Conservation (phyloP, 1,140 invertebrate genomes). For the Grapholita molesta region DNA sequence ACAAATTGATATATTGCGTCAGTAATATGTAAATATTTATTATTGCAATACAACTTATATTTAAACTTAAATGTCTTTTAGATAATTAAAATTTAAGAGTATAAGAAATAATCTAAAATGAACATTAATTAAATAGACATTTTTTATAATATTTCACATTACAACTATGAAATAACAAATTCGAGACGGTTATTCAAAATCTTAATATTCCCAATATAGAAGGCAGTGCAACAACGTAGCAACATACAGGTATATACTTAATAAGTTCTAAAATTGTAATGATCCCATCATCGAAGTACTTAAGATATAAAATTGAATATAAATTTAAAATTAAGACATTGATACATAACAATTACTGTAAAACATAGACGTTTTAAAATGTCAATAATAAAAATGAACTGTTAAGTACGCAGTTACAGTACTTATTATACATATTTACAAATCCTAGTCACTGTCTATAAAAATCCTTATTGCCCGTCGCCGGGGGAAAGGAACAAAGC, state of each 20-base stretch:
- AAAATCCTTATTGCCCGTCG: neutral
- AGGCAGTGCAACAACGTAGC: neutral
- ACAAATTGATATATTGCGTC: neutral
- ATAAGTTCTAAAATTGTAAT: neutral
- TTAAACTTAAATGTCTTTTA: neutral
- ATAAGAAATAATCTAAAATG: neutral
- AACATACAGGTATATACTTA: neutral
- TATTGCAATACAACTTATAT: neutral
- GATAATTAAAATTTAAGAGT: neutral
- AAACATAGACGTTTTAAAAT: neutral
- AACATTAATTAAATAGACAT: neutral
- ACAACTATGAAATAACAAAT: neutral
- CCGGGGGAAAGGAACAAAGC: neutral
- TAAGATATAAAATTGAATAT: neutral
- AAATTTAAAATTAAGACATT: too few relatives aligned
- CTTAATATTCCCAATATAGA: neutral
- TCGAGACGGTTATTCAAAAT: slow-evolving; percentile 1
- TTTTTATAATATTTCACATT: neutral
- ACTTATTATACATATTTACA: neutral
- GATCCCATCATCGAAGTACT: too few relatives aligned
- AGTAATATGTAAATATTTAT: neutral
- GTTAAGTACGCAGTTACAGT: neutral
- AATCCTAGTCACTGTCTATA: neutral
- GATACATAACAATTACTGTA: too few relatives aligned
- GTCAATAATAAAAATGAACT: neutral